Conservation (phyloP, 2,888 invertebrate species). For the Rhopalosiphum nymphaeae region DNA sequence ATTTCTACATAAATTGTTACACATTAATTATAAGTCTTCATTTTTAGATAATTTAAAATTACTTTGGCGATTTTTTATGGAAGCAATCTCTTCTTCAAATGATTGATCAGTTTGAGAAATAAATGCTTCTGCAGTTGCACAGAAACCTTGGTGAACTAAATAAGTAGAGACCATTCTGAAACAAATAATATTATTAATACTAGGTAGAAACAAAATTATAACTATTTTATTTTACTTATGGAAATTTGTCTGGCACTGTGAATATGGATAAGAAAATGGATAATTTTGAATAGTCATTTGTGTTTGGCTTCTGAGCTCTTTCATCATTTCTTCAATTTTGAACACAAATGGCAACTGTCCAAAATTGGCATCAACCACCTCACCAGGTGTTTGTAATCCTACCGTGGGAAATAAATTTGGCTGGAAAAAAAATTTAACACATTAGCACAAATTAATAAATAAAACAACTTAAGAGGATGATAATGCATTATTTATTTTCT, state of each 20-base stretch:
- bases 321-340: slow-evolving; percentile 97
- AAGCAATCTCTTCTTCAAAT: slow-evolving; percentile 91
- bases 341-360: slow-evolving; percentile 97
- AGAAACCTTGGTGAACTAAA: slow-evolving; percentile 98
- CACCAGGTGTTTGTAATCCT: slow-evolving; percentile 97
- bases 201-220: neutral
- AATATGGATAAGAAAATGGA: slow-evolving; percentile 87
- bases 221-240: slow-evolving; percentile 80
- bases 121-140: slow-evolving; percentile 95
- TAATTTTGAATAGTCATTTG: slow-evolving; percentile 87
- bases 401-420: slow-evolving; percentile 97
- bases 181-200: slow-evolving; percentile 68
- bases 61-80: slow-evolving; percentile 98
- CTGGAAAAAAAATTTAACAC: slow-evolving; percentile 73
- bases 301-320: slow-evolving; percentile 85
- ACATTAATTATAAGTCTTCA: neutral
- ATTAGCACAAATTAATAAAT: neutral
- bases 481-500: neutral
- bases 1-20: slow-evolving; percentile 78
- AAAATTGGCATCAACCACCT: slow-evolving; percentile 98
- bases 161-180: slow-evolving; percentile 95
- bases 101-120: slow-evolving; percentile 89
- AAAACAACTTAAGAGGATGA: neutral
- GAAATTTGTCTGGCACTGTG: slow-evolving; percentile 92
- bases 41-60: slow-evolving; percentile 70